Evolutionary conservation across 1,140 invertebrate species (phyloP), one percentile per base, ranked within the genome.

Genomic region (Bombus breviceps): DNA sequence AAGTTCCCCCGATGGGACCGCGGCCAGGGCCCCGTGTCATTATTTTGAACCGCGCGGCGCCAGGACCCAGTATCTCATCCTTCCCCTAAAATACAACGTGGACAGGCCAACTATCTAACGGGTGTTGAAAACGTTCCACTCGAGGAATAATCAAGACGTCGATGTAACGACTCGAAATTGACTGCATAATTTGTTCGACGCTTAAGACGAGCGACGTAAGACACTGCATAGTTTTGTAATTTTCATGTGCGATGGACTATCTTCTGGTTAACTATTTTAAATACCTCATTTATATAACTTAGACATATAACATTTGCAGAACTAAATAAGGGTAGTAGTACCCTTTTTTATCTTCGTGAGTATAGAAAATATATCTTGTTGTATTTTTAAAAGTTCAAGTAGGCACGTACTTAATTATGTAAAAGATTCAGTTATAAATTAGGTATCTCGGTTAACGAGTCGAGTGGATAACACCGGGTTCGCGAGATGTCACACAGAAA

Each of bases 11-110:
- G 92, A 93, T 93, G 91, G 90, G 92, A 94, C 92, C 86, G 82
- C 81, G 84, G 89, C 85, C 68, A 81, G 89, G 77, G 77, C 83
- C 89, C 92, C 89, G 92, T 95, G 94, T 94, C 94, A 95, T 95
- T 95, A 95, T 94, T 94, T 94, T 90, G 92, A 92, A 92, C 92
- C 91, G 92, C 91, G 92, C 93, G 94, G 94, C 94, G 93, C 94
- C 93, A 94, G 91, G 91, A 93, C 86, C 93, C 90, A 93, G 91
- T 95, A 94, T 93, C 92, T 95, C 93, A 93, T 94, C 92, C 92
- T 91, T 90, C 91, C 84, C 83, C 90, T 91, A 83, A 93, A 94
- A 93, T 89, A 92, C 92, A 89, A 83, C 90, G 88, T 88, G 82
- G 90, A 83, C 90, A 86, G 88, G 76, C 84, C 85, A 86, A 74